Conservation (phyloP, 2,113 vertebrate genomes). For the human (Homo sapiens) region GRCh38 chr3:84727501-84728000, state of each 20-base stretch:
- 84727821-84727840: constrained; percentile 77
- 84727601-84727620: neutral
- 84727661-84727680: constrained; percentile 18
- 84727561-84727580: constrained; percentile 32
- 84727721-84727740: constrained; percentile 60
- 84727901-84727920: constrained; percentile 60
- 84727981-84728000: constrained; percentile 74
- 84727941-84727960: constrained; percentile 50
- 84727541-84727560: neutral
- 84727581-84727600: neutral
- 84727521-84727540: neutral
- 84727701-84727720: constrained; percentile 51
- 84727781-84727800: constrained; percentile 46
- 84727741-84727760: constrained; percentile 51
- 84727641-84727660: neutral
- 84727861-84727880: constrained; percentile 53
- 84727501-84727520: neutral
- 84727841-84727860: constrained; percentile 74
- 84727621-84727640: neutral
- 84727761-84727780: constrained; percentile 53
- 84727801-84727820: constrained; percentile 63
- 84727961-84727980: constrained; percentile 65
- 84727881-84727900: constrained; percentile 57
- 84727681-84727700: constrained; percentile 55
- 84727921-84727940: constrained; percentile 60